A percentile compares a stretch with the other conserved stretches of the same genome.
phyloP scores from a whole-genome alignment of 2,888 invertebrate genomes.

The Dryomyza anilis region DNA sequence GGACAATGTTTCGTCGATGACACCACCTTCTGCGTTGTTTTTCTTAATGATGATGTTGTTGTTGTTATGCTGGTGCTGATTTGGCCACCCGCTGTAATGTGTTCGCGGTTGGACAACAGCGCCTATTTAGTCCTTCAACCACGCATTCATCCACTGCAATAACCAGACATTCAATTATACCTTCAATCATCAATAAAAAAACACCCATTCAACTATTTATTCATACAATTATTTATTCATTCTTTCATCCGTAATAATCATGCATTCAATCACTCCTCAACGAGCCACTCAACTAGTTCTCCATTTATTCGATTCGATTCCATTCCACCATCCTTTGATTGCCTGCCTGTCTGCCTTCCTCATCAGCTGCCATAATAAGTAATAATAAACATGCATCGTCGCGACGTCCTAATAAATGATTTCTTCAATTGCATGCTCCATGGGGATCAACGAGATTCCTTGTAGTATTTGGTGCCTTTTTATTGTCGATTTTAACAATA shows the following conservation, averaged over 20 bases:
- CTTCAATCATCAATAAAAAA: no score
- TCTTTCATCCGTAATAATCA: no score
- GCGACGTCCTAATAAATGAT: background rate
- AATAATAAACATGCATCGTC: no score
- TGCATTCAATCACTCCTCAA: no score
- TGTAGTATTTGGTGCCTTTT: background rate
- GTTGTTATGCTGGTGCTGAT: background rate
- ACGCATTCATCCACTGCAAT: no score
- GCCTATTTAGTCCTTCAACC: no score
- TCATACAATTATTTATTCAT: no score
- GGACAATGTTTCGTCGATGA: background rate
- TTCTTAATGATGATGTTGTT: background rate
- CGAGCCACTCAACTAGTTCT: background rate
- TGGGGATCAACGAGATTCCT: background rate
- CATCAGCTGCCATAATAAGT: no score
- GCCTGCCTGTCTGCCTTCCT: no score
- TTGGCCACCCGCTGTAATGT: conserved; percentile 37
- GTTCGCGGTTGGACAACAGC: no score
- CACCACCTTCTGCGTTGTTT: background rate
- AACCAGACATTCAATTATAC: no score
- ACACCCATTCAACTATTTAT: no score
- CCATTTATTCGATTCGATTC: background rate
- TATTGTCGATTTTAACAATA: background rate
- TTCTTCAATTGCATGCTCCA: background rate
- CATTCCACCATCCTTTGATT: background rate